phyloP scores from a whole-genome alignment of 2,888 invertebrate genomes.

The Calliphora vomitoria region DNA sequence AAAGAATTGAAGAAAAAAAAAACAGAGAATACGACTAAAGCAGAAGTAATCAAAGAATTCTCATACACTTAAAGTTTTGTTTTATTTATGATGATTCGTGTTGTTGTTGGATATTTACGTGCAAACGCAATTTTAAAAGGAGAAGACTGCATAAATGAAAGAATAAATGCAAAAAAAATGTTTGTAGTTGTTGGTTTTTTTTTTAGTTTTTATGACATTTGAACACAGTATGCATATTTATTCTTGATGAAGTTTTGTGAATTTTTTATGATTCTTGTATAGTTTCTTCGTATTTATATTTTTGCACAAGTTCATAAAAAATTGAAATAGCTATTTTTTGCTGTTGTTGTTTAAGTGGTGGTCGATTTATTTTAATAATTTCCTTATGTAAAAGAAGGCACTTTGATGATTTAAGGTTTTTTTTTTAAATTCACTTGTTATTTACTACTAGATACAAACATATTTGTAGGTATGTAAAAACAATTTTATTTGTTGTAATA shows the following conservation, averaged over 20 bases:
- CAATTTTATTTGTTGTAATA: no score
- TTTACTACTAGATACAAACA: background rate
- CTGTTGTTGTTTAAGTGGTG: conserved; percentile 42
- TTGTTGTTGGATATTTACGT: conserved; percentile 5
- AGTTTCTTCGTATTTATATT: background rate
- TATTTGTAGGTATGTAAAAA: background rate
- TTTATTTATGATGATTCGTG: conserved; percentile 16
- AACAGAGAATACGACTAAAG: conserved; percentile 30
- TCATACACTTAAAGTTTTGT: conserved; percentile 38
- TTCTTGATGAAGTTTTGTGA: background rate
- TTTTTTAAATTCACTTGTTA: conserved; percentile 33
- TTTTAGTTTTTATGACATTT: background rate
- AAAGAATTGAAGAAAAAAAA: conserved; percentile 33
- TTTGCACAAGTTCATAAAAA: conserved; percentile 17
- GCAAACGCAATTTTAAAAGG: conserved; percentile 2
- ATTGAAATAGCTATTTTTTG: background rate
- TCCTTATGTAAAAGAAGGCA: conserved; percentile 31
- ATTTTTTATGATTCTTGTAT: background rate
- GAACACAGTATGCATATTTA: background rate
- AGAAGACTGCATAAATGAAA: background rate
- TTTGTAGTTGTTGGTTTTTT: conserved; percentile 22
- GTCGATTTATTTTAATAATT: conserved; percentile 25
- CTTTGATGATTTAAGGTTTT: conserved; percentile 21
- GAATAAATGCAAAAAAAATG: background rate
- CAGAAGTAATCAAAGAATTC: conserved; percentile 51